Conservation (phyloP, 2,888 invertebrate genomes). For the Chelonus formosanus region DNA sequence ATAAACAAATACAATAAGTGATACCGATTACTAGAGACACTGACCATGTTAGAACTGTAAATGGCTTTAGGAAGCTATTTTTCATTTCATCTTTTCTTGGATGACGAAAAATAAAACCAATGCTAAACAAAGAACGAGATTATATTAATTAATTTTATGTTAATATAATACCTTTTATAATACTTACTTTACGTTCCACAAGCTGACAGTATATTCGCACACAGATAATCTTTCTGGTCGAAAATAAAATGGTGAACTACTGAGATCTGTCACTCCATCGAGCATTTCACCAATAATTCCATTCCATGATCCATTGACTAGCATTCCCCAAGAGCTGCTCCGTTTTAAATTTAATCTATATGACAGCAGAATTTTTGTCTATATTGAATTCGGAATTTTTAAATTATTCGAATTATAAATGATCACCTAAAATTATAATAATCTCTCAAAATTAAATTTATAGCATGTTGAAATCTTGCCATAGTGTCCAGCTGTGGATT, state of each 20-base stretch:
- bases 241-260: slow-evolving; percentile 74
- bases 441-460: slow-evolving; percentile 36
- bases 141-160: too few species aligned
- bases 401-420: slow-evolving; percentile 6
- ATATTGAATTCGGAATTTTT: background rate
- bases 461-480: slow-evolving; percentile 38
- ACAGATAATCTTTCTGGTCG: slow-evolving; percentile 69
- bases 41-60: slow-evolving; percentile 70
- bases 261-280: slow-evolving; percentile 68
- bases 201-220: slow-evolving; percentile 70
- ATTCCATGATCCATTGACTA: slow-evolving; percentile 51
- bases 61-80: slow-evolving; percentile 73
- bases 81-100: slow-evolving; percentile 71
- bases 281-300: slow-evolving; percentile 54
- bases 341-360: slow-evolving; percentile 48
- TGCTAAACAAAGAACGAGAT: slow-evolving; percentile 60
- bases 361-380: background rate
- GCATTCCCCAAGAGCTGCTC: slow-evolving; percentile 51
- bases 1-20: slow-evolving; percentile 46
- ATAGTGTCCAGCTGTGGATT: slow-evolving; percentile 43
- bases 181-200: slow-evolving; percentile 71
- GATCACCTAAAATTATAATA: slow-evolving; percentile 42
- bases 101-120: slow-evolving; percentile 75
- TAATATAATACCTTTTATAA: background rate
- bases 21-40: slow-evolving; percentile 61